These are phyloP conservation scores for Rhabdophis nuchalis DNA, from an alignment of 2,797 vertebrate genomes.

Conservation along the genomic window DNA sequence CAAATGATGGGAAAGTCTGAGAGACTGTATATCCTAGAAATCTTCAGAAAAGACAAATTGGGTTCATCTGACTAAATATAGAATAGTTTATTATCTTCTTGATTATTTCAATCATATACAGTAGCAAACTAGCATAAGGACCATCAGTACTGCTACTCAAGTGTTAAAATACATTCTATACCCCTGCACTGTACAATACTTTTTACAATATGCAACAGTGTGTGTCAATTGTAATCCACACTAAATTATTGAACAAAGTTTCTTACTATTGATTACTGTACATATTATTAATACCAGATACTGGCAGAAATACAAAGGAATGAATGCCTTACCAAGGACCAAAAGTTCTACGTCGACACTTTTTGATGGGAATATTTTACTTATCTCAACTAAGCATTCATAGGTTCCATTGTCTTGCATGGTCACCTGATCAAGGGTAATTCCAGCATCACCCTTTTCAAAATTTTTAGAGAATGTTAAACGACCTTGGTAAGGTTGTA, in stretches of 20 bases:
- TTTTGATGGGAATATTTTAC: neutral
- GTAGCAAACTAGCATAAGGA: neutral
- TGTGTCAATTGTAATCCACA: neutral
- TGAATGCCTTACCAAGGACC: slow-evolving; percentile 66
- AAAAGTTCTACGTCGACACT: slow-evolving; percentile 40
- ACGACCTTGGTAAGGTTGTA: slow-evolving; percentile 45
- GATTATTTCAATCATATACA: neutral
- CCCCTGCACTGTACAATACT: neutral
- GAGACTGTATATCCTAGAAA: neutral
- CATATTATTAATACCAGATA: neutral
- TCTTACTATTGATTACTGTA: neutral
- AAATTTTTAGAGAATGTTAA: neutral
- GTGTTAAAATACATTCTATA: too few relatives aligned
- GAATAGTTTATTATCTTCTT: neutral
- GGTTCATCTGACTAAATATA: neutral
- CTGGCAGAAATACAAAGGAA: neutral
- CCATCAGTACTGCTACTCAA: neutral
- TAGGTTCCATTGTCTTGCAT: slow-evolving; percentile 74
- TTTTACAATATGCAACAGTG: neutral
- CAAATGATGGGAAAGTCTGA: neutral
- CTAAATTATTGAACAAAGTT: neutral
- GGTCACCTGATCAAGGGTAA: slow-evolving; percentile 52
- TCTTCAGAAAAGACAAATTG: neutral
- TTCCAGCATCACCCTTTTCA: slow-evolving; percentile 30
- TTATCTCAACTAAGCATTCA: slow-evolving; percentile 42